These are phyloP conservation scores for Myotis vivesi DNA, from an alignment of 2,797 vertebrate species.

Conservation along the genomic window DNA sequence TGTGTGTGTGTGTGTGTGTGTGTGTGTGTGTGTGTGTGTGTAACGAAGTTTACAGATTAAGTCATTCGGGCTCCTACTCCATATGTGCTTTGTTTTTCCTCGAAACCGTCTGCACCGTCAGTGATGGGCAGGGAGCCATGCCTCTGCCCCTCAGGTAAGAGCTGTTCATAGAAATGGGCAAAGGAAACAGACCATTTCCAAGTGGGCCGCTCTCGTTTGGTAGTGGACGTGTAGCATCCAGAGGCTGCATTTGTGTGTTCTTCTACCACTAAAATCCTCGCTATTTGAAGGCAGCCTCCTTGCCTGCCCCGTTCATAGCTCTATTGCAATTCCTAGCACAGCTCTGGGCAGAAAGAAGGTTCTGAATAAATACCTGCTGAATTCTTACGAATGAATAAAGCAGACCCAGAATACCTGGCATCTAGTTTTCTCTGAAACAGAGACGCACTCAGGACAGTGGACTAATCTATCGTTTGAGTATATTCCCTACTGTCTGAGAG, in stretches of 20 bases:
- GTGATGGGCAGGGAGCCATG: not conserved
- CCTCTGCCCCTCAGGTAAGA: conserved; percentile 14
- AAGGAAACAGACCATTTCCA: not conserved
- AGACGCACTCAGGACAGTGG: not conserved
- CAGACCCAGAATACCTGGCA: not conserved
- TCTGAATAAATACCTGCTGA: not conserved
- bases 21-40: not conserved
- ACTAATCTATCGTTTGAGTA: not conserved
- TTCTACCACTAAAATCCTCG: not conserved
- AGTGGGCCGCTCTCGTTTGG: not conserved
- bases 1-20: not conserved
- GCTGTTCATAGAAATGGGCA: not conserved
- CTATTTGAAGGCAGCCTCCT: not conserved
- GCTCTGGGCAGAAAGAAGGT: not conserved
- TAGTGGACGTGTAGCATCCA: not conserved
- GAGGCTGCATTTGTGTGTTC: not conserved
- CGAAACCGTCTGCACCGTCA: conserved; percentile 56
- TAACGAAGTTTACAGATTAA: conserved; percentile 44
- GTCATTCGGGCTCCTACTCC: not conserved
- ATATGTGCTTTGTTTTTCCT: conserved; percentile 33
- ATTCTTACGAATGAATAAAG: conserved; percentile 18
- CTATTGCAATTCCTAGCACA: not conserved
- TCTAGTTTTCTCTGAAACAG: not conserved
- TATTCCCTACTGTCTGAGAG: not conserved
- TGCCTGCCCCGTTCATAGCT: not conserved